Evolutionary conservation across 2,797 vertebrate species (phyloP), one percentile per base, ranked within the genome.

Genomic region (Sandelia bainsii): DNA sequence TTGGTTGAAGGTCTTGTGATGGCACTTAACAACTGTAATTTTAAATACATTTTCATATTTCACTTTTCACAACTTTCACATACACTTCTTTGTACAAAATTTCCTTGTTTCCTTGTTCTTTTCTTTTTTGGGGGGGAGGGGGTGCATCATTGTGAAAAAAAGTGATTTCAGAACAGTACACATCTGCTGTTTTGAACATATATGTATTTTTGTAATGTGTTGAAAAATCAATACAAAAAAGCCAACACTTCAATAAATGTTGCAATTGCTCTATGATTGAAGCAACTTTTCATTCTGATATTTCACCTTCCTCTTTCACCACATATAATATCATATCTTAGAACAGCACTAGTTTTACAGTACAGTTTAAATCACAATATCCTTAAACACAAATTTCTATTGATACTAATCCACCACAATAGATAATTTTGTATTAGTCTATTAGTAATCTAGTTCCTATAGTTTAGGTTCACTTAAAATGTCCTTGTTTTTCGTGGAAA

Each of bases 151-250:
- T 92, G 93, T 92, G 92, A 81, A 90, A 89, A 89, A 84, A 93
- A 90, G 89, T 91, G 83, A 90, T 91, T 89, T 92, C 88, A 91
- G 87, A 93, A 90, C 91, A 91, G 92, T 90, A 89, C 80, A 92
- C 89, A 83, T 87, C 81, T 89, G 85, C 93, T 93, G 93, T 93
- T 93, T 92, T 90, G 89, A 91, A 89, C 89, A 93, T 93, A 93
- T 93, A 93, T 93, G 93, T 93, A 93, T 93, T 93, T 93, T 93
- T 93, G 92, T 93, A 93, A 93, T 91, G 92, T 93, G 92, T 93
- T 93, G 93, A 93, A 93, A 93, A 93, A 93, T 93, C 92, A 92
- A 93, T 93, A 93, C 91, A 90, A 92, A 89, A 93, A 93, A 93
- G 91, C 88, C 92, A 93, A 93, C 91, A 92, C 90, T 92, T 91